These are phyloP conservation scores for Eleginops maclovinus DNA, from an alignment of 2,113 vertebrate species.

Conservation along the genomic window DNA sequence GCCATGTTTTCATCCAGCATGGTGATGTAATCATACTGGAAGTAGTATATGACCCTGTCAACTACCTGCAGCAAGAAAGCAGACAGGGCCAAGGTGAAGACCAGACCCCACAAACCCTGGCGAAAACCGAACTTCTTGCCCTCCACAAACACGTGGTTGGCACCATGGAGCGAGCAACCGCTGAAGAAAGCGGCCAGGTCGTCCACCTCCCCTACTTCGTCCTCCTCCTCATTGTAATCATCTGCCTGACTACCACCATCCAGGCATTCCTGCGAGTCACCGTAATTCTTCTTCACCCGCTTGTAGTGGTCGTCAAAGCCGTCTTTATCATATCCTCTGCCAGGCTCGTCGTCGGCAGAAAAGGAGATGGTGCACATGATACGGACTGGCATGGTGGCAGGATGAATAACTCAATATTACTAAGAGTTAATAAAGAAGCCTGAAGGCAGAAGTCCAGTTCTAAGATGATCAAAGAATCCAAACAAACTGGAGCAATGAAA, in stretches of 20 bases:
- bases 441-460: neutral
- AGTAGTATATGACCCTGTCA: conserved; percentile 90
- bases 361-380: conserved; percentile 97
- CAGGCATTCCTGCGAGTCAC: conserved; percentile 70
- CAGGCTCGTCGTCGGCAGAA: conserved; percentile 86
- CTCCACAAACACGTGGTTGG: conserved; percentile 92
- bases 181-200: conserved; percentile 87
- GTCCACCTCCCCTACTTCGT: conserved; percentile 68
- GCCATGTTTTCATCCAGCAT: conserved; percentile 89
- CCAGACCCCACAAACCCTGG: conserved; percentile 89
- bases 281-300: conserved; percentile 67
- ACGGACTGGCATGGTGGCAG: conserved; percentile 89
- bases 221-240: conserved; percentile 71
- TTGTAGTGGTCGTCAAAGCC: conserved; percentile 82
- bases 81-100: conserved; percentile 89
- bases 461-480: neutral
- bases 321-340: conserved; percentile 55
- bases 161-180: conserved; percentile 91
- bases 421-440: neutral
- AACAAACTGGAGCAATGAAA: neutral
- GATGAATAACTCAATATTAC: neutral
- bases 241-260: conserved; percentile 75
- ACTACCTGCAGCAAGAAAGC: conserved; percentile 92
- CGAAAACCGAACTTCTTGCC: conserved; percentile 85
- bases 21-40: conserved; percentile 90